phyloP scores from a whole-genome alignment of 2,888 invertebrate species.

The Galeruca laticollis region DNA sequence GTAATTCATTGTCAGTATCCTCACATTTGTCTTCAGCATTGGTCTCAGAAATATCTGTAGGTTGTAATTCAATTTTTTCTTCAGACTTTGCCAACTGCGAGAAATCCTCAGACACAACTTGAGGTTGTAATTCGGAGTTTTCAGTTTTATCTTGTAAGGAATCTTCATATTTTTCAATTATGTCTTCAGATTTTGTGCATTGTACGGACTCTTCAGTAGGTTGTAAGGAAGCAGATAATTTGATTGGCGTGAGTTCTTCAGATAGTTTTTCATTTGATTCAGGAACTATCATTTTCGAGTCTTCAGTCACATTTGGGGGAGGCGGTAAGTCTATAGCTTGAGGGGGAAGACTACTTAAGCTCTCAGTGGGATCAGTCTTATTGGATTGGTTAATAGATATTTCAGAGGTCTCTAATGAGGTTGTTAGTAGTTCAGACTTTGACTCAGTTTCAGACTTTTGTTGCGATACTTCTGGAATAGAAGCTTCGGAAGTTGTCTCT shows the following conservation, averaged over 20 bases:
- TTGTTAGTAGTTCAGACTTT: conserved; percentile 4
- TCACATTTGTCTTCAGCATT: not conserved
- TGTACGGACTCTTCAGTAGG: not conserved
- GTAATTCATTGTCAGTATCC: not conserved
- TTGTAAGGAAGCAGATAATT: not conserved
- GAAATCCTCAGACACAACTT: not conserved
- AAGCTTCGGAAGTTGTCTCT: not conserved
- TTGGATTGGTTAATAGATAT: not conserved
- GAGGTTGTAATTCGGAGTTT: too few species aligned
- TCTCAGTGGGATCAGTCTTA: conserved; percentile 11
- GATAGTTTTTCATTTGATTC: not conserved
- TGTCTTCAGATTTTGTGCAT: conserved; percentile 1
- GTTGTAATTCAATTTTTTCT: not conserved
- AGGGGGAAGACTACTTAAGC: conserved; percentile 1
- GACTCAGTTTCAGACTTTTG: conserved; percentile 6
- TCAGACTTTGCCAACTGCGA: not conserved
- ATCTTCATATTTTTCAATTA: not conserved
- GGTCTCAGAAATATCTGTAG: not conserved
- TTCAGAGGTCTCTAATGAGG: conserved; percentile 1
- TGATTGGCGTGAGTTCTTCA: not conserved
- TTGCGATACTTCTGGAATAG: not conserved
- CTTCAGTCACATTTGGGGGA: conserved; percentile 2
- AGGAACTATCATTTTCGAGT: not conserved
- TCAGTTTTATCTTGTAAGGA: not conserved
- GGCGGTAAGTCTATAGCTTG: not conserved